These are phyloP conservation scores for Drosophila melanocephala DNA, from an alignment of 2,888 invertebrate genomes.

Conservation along the genomic window DNA sequence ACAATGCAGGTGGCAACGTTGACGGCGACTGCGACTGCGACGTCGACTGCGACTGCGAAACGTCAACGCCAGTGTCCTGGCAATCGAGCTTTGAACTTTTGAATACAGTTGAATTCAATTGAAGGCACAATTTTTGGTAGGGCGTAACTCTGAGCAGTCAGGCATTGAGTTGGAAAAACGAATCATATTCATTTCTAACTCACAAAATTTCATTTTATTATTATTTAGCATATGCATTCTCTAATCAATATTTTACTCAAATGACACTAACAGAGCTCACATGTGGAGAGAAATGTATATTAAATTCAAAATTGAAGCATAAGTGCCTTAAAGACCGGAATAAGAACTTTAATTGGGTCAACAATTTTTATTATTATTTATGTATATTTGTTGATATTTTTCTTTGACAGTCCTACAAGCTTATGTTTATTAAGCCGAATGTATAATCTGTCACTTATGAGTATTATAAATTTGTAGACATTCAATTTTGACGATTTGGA, in stretches of 20 bases:
- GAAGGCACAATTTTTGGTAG: conserved; percentile 2
- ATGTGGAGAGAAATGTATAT: no score
- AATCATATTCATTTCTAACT: background rate
- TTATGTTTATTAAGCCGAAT: background rate
- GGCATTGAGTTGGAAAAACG: conserved; percentile 1
- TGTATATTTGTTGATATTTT: background rate
- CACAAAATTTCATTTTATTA: background rate
- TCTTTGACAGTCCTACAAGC: background rate
- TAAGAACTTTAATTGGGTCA: background rate
- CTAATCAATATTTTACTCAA: conserved; percentile 1
- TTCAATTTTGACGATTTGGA: background rate
- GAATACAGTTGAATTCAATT: conserved; percentile 19
- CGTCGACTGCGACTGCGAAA: conserved; percentile 5
- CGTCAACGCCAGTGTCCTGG: conserved; percentile 35
- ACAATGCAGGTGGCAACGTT: conserved; percentile 63
- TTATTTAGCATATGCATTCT: background rate
- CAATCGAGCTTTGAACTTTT: conserved; percentile 71
- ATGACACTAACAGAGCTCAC: background rate
- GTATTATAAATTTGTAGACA: background rate
- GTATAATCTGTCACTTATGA: background rate
- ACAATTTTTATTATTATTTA: background rate
- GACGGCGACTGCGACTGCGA: conserved; percentile 5
- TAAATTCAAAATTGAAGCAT: background rate
- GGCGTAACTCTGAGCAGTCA: background rate
- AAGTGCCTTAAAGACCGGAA: background rate